Conservation (phyloP, 2,797 vertebrate genomes). For the Pristis pectinata region DNA sequence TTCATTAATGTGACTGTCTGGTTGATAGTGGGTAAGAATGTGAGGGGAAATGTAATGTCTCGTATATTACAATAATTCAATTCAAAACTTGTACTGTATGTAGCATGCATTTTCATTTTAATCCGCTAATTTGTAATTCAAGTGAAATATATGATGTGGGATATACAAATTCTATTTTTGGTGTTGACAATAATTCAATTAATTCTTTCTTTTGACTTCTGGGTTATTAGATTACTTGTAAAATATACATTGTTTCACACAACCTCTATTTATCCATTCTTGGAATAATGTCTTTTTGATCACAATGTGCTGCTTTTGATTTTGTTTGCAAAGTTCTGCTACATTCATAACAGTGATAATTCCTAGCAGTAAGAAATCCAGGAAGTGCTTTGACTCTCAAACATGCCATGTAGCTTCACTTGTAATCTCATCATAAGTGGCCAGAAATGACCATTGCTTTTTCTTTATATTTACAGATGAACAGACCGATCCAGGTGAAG, state of each 20-base stretch:
- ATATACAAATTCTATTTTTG: not conserved
- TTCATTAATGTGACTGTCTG: not conserved
- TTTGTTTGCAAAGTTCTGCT: not conserved
- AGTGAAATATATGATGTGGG: not conserved
- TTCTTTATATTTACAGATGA: conserved; percentile 77
- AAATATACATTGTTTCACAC: not conserved
- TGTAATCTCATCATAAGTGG: not conserved
- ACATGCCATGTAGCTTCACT: not conserved
- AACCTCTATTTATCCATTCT: not conserved
- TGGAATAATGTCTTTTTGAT: not conserved
- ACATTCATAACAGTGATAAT: not conserved
- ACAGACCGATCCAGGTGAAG: conserved; percentile 98
- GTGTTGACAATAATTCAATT: not conserved
- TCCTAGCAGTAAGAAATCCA: not conserved
- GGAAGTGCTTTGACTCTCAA: not conserved
- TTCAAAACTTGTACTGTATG: not conserved
- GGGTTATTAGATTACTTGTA: not conserved
- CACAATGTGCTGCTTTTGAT: not conserved
- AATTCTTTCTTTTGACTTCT: not conserved
- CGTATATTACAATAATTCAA: not conserved
- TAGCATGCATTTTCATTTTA: not conserved
- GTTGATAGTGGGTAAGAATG: not conserved
- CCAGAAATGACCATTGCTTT: conserved; percentile 37
- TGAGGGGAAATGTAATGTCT: too few relatives aligned
- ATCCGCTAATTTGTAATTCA: not conserved